Evolutionary conservation across 1,140 invertebrate species (phyloP), one percentile per base, ranked within the genome.

Genomic region (Mactra quadrangularis): DNA sequence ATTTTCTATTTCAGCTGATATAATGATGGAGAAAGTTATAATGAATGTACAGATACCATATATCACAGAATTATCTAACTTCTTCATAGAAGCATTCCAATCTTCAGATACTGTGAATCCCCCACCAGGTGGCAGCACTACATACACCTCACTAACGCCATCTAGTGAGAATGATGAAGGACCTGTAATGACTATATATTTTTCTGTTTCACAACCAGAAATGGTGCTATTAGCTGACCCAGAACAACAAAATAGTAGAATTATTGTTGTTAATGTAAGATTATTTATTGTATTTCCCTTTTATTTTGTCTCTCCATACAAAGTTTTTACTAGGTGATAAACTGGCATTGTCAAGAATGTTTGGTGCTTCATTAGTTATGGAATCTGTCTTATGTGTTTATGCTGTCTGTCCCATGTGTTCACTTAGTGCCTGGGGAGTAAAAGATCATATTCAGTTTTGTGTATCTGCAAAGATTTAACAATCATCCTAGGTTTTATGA

Each of bases 31-130:
- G 87, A 94, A 96, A 66, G 95, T 96, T 3, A 93, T 95, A 62
- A 87, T 96, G n/a, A 96, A 96, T 90, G 90, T 97, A 1, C 95
- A 96, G 1, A 94, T 96, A 31, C 95, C 96, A 19, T 96, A 96
- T 92, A 91, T 96, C 15, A 93, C 96, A 82, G 95, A 95, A 50
- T 88, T 97, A 29, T 94, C 94, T 0, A 92, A 95, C 27, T 96
- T 96, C 87, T 92, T 90, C 78, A 79, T 77, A 13, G 76, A 53
- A 19, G 85, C 88, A 9, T 55, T 79, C 25, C 45, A 41, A 19
- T 41, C 45, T 41, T 66, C 55, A 59, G 68, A 27, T 55, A 41
- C 33, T 45, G 45, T 57, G n/a, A 17, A 6, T n/a, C 50, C 53
- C 2, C 50, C 64, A 33, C 52, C 60, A 31, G n/a, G 47, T 55